Evolutionary conservation across 1,140 invertebrate species (phyloP).

Genomic region (Brachionus koreanus): DNA sequence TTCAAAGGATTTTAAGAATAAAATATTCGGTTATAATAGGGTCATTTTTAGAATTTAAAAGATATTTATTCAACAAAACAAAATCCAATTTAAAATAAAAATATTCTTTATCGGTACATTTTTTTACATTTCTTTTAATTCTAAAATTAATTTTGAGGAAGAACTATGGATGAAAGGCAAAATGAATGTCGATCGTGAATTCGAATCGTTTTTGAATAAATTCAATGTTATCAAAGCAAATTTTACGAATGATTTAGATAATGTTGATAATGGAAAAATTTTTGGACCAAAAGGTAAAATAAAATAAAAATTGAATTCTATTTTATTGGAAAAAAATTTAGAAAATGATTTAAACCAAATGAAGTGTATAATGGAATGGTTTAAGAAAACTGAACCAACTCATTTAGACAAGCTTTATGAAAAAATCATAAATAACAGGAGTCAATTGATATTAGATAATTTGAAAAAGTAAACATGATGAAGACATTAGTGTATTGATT

Average conservation of each 20-base stretch:
- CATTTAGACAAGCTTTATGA: slow-evolving; percentile 26
- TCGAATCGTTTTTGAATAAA: slow-evolving; percentile 8
- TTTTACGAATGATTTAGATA: neutral
- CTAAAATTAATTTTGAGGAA: neutral
- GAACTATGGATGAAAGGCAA: slow-evolving; percentile 35
- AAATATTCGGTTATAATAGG: too few relatives aligned
- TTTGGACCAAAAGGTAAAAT: neutral
- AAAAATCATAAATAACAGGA: neutral
- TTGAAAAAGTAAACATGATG: neutral
- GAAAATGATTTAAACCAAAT: slow-evolving; percentile 29
- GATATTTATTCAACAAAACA: too few relatives aligned
- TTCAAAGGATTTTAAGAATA: too few relatives aligned
- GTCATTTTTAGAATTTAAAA: too few relatives aligned
- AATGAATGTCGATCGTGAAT: slow-evolving; percentile 37
- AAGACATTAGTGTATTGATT: too few relatives aligned
- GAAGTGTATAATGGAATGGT: slow-evolving; percentile 27
- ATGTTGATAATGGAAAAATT: neutral
- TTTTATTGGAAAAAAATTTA: neutral
- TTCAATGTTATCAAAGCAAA: neutral
- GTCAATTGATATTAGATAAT: slow-evolving; percentile 15
- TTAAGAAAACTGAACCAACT: slow-evolving; percentile 12
- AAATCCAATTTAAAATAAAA: too few relatives aligned
- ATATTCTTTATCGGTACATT: too few relatives aligned
- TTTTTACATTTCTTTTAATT: too few relatives aligned
- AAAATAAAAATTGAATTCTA: neutral